Percentiles rank a stretch among this genome's conserved stretches.
Evolutionary conservation across 64 coral and sea anemone species (phyloP).

Genomic region (Platygyra sinensis): DNA sequence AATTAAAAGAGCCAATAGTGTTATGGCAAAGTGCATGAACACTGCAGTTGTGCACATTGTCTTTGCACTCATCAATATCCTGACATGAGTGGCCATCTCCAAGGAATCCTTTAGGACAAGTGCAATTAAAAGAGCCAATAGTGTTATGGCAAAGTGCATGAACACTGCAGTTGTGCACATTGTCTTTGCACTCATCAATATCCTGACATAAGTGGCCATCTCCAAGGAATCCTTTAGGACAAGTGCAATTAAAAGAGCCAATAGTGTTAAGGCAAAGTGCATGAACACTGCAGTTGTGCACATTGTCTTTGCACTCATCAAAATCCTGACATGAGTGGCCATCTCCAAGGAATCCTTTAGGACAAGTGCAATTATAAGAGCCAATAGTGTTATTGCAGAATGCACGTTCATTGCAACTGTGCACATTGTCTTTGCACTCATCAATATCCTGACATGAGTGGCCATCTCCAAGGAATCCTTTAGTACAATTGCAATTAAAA

Average conservation of each 20-base stretch:
- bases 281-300: slow-evolving; percentile 10
- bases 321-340: no score
- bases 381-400: not conserved
- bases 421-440: not conserved
- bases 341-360: not conserved
- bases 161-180: slow-evolving; percentile 4
- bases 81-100: not conserved
- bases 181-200: slow-evolving; percentile 6
- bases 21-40: not conserved
- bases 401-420: slow-evolving; percentile 14
- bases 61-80: no score
- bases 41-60: not conserved
- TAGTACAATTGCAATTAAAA: no score
- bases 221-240: no score
- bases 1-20: not conserved
- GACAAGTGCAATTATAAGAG: not conserved
- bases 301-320: no score
- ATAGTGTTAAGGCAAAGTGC: not conserved
- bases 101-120: not conserved
- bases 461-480: no score
- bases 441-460: not conserved
- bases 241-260: not conserved
- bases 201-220: no score
- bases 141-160: not conserved
- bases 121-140: not conserved